These are phyloP conservation scores for Drosophila subpulchrella DNA, from an alignment of 1,140 invertebrate genomes.

Conservation along the genomic window DNA sequence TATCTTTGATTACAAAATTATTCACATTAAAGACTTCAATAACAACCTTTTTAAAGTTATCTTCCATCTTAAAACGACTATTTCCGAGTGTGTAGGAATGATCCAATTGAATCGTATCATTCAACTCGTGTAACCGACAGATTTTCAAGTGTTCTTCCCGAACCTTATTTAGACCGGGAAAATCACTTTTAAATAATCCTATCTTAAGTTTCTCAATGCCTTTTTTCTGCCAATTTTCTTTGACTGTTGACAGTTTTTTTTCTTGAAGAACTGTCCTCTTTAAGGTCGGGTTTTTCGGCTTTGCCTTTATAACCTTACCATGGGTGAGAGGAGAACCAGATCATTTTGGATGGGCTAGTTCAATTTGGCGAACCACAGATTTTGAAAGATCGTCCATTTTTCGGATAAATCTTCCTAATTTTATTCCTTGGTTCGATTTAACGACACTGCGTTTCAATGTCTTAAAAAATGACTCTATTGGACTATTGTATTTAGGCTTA, in stretches of 20 bases:
- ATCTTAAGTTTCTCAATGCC: no score
- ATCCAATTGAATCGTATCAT: no score
- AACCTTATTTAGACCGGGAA: no score
- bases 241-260: constrained; percentile 6
- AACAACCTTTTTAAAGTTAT: no score
- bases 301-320: background rate
- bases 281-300: background rate
- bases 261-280: background rate
- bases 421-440: background rate
- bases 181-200: no score
- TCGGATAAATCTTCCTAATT: constrained; percentile 10
- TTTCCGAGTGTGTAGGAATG: no score
- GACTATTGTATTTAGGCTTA: background rate
- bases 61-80: no score
- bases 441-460: background rate
- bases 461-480: background rate
- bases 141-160: no score
- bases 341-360: background rate
- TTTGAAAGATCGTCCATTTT: constrained; percentile 10
- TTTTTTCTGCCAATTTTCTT: no score
- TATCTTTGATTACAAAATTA: no score
- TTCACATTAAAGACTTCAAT: no score
- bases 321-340: background rate
- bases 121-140: no score
- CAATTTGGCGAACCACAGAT: constrained; percentile 1